Conservation (phyloP, 2,888 invertebrate genomes). For the Atethmia centrago region DNA sequence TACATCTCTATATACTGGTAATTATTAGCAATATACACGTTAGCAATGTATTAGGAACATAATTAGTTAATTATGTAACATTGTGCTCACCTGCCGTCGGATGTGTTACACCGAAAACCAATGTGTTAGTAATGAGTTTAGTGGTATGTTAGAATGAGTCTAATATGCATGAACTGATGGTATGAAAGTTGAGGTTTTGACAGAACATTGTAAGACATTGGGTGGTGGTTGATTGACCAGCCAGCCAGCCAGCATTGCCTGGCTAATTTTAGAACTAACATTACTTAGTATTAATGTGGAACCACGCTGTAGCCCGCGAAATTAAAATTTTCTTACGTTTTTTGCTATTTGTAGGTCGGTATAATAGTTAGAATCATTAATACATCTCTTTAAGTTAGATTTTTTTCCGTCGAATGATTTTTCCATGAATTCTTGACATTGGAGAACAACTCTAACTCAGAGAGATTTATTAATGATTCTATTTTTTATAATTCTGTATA, state of each 20-base stretch:
- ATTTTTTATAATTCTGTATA: too few relatives aligned
- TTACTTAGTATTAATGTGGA: neutral
- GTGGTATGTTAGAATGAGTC: constrained; percentile 56
- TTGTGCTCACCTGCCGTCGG: constrained; percentile 54
- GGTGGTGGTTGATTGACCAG: neutral
- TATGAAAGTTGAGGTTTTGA: constrained; percentile 51
- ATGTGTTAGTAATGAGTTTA: constrained; percentile 62
- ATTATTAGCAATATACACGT: constrained; percentile 86
- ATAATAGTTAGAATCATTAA: too few relatives aligned
- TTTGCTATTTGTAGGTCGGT: too few relatives aligned
- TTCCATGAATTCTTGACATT: too few relatives aligned
- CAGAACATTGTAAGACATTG: constrained; percentile 30
- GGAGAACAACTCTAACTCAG: too few relatives aligned
- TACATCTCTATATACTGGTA: constrained; percentile 63
- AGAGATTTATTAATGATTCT: too few relatives aligned
- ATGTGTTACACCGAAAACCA: constrained; percentile 60
- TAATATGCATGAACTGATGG: constrained; percentile 54
- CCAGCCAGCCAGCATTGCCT: neutral
- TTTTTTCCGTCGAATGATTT: too few relatives aligned
- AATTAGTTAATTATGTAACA: constrained; percentile 48
- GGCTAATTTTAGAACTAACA: neutral
- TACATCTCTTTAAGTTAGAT: too few relatives aligned
- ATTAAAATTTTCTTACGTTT: too few relatives aligned
- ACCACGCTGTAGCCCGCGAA: too few relatives aligned
- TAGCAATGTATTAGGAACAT: constrained; percentile 70